These are phyloP conservation scores for Myotis planiceps DNA, from an alignment of 2,797 vertebrate genomes.

Conservation along the genomic window DNA sequence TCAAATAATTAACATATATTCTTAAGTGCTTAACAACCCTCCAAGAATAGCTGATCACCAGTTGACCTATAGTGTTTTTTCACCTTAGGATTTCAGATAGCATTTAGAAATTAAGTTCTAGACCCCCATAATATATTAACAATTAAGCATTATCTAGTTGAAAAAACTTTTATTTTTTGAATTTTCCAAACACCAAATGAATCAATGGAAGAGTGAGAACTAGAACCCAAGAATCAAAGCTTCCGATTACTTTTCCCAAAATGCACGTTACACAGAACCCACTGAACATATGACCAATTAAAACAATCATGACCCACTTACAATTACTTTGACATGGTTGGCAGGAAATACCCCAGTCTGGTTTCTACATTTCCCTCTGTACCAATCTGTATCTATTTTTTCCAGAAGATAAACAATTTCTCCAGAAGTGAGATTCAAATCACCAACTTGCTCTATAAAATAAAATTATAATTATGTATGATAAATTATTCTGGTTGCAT, in stretches of 20 bases:
- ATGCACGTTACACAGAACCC: neutral
- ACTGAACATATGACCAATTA: neutral
- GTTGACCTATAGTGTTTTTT: neutral
- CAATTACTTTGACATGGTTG: slow-evolving; percentile 91
- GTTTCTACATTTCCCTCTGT: slow-evolving; percentile 91
- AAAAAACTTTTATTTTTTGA: neutral
- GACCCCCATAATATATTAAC: neutral
- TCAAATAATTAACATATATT: neutral
- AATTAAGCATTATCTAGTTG: neutral
- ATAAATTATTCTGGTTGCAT: slow-evolving; percentile 31
- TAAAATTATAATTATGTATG: slow-evolving; percentile 47
- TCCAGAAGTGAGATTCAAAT: slow-evolving; percentile 92
- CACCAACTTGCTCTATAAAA: slow-evolving; percentile 92
- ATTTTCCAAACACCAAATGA: neutral
- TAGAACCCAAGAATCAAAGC: neutral
- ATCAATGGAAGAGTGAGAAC: neutral
- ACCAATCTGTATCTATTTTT: slow-evolving; percentile 94
- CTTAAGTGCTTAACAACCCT: neutral
- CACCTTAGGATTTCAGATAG: slow-evolving; percentile 2
- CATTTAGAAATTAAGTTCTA: neutral
- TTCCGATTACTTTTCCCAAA: neutral
- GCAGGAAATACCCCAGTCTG: slow-evolving; percentile 93
- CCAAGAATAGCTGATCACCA: neutral
- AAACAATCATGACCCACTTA: slow-evolving; percentile 81
- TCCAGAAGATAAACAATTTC: slow-evolving; percentile 93